A percentile compares a stretch with the other conserved stretches of the same genome.
phyloP scores from a whole-genome alignment of 2,888 invertebrate species.

The Noctuana brunneofusca region DNA sequence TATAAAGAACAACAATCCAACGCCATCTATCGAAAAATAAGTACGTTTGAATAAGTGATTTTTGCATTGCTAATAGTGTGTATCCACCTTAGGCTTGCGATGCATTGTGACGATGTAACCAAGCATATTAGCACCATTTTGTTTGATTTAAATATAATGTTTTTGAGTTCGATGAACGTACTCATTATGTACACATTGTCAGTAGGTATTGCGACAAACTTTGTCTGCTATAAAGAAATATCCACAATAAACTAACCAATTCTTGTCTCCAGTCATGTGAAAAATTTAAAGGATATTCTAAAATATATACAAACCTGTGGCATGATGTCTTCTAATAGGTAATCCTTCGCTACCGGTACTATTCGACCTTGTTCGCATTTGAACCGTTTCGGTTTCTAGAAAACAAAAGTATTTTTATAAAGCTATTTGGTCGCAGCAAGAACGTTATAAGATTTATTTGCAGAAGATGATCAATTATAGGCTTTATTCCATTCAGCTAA shows the following conservation, averaged over 20 bases:
- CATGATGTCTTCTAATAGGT: slow-evolving; percentile 82
- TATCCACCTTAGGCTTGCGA: slow-evolving; percentile 7
- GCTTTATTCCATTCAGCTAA: no score
- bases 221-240: no score
- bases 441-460: no score
- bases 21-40: slow-evolving; percentile 36
- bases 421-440: no score
- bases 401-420: slow-evolving; percentile 46
- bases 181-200: no score
- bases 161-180: background rate
- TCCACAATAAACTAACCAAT: background rate
- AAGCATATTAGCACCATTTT: slow-evolving; percentile 5
- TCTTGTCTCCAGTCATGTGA: no score
- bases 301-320: slow-evolving; percentile 66
- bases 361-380: slow-evolving; percentile 81
- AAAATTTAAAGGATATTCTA: background rate
- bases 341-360: slow-evolving; percentile 83
- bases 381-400: slow-evolving; percentile 80
- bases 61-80: slow-evolving; percentile 3
- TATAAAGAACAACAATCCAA: slow-evolving; percentile 18
- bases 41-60: background rate
- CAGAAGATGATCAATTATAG: no score
- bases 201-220: background rate
- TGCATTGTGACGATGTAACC: slow-evolving; percentile 9
- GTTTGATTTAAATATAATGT: background rate